These are phyloP conservation scores for Microtus pennsylvanicus DNA, from an alignment of 2,113 vertebrate genomes.

Conservation along the genomic window DNA sequence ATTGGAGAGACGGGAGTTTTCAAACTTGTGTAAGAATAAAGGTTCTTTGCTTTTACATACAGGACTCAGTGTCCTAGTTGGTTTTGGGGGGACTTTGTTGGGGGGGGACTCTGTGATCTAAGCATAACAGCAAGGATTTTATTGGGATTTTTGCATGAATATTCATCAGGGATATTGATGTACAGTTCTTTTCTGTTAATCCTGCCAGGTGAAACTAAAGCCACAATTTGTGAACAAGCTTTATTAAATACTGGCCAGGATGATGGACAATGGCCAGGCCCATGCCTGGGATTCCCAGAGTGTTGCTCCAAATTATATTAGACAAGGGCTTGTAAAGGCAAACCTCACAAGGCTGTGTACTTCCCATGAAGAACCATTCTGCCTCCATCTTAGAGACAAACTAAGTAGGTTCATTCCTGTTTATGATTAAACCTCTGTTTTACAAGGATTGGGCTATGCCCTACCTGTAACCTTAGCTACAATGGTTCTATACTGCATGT, in stretches of 20 bases:
- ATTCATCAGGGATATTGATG: background rate
- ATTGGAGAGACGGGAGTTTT: no score
- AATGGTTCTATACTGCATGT: background rate
- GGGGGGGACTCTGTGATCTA: no score
- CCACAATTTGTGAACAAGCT: background rate
- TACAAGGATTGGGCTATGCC: background rate
- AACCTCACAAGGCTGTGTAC: background rate
- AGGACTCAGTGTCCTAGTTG: no score
- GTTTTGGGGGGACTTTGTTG: no score
- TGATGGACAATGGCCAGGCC: background rate
- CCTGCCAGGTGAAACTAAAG: background rate
- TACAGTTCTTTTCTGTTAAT: background rate
- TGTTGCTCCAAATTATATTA: background rate
- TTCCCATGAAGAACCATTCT: background rate
- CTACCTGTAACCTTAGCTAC: background rate
- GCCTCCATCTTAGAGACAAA: background rate
- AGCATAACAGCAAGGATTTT: background rate
- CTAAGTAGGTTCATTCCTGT: background rate
- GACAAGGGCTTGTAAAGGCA: background rate
- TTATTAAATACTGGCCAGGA: background rate
- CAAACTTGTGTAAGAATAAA: no score
- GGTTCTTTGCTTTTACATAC: no score
- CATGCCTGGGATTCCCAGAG: background rate
- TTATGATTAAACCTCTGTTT: background rate
- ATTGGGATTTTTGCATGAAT: background rate